Evolutionary conservation across 2,888 invertebrate genomes (phyloP).

Genomic region (Drosophila gaucha): DNA sequence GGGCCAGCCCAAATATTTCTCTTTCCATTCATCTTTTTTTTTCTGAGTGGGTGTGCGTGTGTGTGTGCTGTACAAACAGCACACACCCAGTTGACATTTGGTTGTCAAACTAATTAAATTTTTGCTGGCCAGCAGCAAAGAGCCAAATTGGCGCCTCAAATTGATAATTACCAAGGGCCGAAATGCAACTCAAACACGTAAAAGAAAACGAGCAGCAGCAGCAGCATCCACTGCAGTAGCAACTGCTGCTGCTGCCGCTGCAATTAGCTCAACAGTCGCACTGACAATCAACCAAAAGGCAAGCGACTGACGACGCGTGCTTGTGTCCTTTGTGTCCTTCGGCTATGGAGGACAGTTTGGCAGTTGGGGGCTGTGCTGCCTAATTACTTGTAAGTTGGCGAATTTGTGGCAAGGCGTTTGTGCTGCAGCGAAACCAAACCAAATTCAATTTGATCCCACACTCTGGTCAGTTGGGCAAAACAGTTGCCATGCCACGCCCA

Average conservation of each 20-base stretch:
- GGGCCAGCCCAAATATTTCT: slow-evolving; percentile 38
- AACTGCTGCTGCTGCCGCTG: slow-evolving; percentile 32
- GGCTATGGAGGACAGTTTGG: slow-evolving; percentile 8
- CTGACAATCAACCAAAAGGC: slow-evolving; percentile 52
- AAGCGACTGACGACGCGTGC: slow-evolving; percentile 65
- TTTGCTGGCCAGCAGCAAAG: slow-evolving; percentile 60
- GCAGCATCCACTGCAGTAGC: no score
- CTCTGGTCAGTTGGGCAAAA: slow-evolving; percentile 37
- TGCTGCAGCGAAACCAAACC: slow-evolving; percentile 56
- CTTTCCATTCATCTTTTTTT: slow-evolving; percentile 32
- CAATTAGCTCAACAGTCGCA: slow-evolving; percentile 72
- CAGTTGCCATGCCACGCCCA: slow-evolving; percentile 27
- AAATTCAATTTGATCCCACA: slow-evolving; percentile 79
- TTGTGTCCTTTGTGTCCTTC: slow-evolving; percentile 50
- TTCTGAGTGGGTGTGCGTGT: slow-evolving; percentile 9
- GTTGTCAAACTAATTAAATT: slow-evolving; percentile 78
- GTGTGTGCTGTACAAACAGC: slow-evolving; percentile 4
- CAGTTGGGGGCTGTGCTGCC: slow-evolving; percentile 51
- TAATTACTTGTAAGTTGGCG: slow-evolving; percentile 83
- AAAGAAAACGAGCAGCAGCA: slow-evolving; percentile 50
- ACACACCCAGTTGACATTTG: slow-evolving; percentile 55
- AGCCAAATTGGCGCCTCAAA: slow-evolving; percentile 77
- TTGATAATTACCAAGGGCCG: slow-evolving; percentile 77
- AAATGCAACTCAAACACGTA: slow-evolving; percentile 79
- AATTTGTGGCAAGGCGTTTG: slow-evolving; percentile 78